phyloP scores from a whole-genome alignment of 2,888 invertebrate genomes.

The Drosophila fungiperda region DNA sequence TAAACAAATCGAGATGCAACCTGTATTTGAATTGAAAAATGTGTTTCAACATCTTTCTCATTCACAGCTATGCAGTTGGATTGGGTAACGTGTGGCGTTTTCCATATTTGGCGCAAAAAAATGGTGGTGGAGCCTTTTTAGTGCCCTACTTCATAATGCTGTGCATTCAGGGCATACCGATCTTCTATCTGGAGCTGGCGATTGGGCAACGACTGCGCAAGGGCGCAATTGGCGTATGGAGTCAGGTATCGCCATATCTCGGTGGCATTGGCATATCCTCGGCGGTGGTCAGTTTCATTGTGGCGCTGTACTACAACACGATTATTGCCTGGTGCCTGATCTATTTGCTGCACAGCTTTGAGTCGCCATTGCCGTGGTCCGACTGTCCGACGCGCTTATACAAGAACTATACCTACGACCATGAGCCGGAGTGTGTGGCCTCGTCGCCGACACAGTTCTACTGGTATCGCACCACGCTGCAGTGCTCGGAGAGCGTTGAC shows the following conservation, averaged over 20 bases:
- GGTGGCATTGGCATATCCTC: conserved; percentile 97
- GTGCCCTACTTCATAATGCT: conserved; percentile 98
- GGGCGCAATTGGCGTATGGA: conserved; percentile 98
- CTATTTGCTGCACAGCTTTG: conserved; percentile 97
- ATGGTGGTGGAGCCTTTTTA: conserved; percentile 98
- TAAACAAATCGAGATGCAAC: not conserved
- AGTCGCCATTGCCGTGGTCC: conserved; percentile 95
- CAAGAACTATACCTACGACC: conserved; percentile 91
- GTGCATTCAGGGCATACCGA: conserved; percentile 96
- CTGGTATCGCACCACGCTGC: conserved; percentile 96
- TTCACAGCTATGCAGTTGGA: conserved; percentile 92
- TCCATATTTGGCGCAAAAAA: conserved; percentile 97
- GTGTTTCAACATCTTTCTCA: not conserved
- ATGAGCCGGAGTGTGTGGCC: conserved; percentile 92
- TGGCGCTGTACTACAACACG: conserved; percentile 98
- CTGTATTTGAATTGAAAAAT: not conserved
- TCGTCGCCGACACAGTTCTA: conserved; percentile 97
- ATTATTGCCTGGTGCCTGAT: conserved; percentile 99
- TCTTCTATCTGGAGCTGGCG: conserved; percentile 97
- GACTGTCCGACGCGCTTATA: conserved; percentile 94
- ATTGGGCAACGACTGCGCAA: conserved; percentile 97
- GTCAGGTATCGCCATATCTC: conserved; percentile 93
- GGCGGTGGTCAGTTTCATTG: conserved; percentile 98
- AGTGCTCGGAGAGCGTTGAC: conserved; percentile 95
- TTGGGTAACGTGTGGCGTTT: conserved; percentile 98